A percentile compares a stretch with the other conserved stretches of the same genome.
These are phyloP conservation scores for Cercopithecus diana DNA, from an alignment of 2,797 vertebrate genomes.

Conservation along the genomic window DNA sequence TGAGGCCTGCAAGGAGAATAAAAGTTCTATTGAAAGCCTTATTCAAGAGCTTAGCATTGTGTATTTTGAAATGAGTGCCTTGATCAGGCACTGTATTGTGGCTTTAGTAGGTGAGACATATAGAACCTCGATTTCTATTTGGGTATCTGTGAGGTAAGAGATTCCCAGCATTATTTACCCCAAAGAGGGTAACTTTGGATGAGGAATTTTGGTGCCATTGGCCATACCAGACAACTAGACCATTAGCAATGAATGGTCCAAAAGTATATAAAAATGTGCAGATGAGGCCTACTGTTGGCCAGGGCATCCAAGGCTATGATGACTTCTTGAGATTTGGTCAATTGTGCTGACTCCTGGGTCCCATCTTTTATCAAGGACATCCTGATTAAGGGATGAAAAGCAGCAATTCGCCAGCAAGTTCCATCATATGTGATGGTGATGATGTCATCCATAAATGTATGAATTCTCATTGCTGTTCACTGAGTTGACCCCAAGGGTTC, in stretches of 20 bases:
- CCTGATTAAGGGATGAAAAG: neutral
- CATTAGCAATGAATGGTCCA: neutral
- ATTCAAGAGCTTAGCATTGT: neutral
- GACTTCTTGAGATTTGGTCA: neutral
- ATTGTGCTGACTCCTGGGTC: too few relatives aligned
- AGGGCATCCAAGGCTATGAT: neutral
- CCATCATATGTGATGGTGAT: neutral
- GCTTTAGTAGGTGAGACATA: neutral
- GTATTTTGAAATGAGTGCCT: neutral
- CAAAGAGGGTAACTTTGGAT: neutral
- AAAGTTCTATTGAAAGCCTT: neutral
- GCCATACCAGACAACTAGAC: neutral
- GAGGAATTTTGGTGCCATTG: neutral
- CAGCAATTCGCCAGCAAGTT: neutral
- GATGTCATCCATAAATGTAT: neutral
- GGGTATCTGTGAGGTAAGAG: too few relatives aligned
- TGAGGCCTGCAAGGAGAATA: neutral
- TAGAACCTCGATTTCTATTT: neutral
- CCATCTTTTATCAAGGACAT: neutral
- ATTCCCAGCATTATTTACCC: neutral
- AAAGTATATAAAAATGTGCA: neutral
- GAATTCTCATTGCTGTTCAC: neutral
- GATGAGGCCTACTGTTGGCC: neutral
- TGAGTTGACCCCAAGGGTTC: neutral
- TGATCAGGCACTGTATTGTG: neutral